phyloP scores from a whole-genome alignment of 2,888 invertebrate species.

The Pyrrhia umbra region DNA sequence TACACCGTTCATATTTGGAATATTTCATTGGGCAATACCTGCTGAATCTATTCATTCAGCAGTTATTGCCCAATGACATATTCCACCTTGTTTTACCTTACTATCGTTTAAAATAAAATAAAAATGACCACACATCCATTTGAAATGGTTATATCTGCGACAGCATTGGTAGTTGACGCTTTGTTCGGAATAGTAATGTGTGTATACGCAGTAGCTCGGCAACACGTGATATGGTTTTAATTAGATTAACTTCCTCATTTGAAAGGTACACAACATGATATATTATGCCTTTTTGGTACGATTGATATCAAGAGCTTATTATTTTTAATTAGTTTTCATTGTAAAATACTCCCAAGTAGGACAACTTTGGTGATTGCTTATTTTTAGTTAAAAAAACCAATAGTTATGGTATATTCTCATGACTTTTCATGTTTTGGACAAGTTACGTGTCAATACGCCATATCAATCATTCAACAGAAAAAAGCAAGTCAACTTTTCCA shows the following conservation, averaged over 20 bases:
- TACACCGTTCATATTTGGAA: no score
- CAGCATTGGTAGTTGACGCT: constrained; percentile 44
- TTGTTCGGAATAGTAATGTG: constrained; percentile 59
- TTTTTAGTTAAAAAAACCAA: no score
- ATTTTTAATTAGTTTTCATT: not conserved
- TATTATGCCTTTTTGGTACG: constrained; percentile 14
- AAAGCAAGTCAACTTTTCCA: not conserved
- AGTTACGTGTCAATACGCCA: no score
- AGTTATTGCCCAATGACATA: no score
- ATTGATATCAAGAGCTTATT: not conserved
- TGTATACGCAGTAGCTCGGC: constrained; percentile 41
- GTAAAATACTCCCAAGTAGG: no score
- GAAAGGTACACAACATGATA: constrained; percentile 18
- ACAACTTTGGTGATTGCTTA: no score
- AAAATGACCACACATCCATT: constrained; percentile 18
- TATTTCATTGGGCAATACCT: no score
- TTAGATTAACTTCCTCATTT: constrained; percentile 72
- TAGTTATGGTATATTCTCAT: no score
- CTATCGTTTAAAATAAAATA: not conserved
- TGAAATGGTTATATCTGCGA: constrained; percentile 36
- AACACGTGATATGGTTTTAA: constrained; percentile 73
- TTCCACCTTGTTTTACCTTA: no score
- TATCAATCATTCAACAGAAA: not conserved
- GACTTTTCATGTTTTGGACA: no score
- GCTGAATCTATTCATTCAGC: no score